Conservation (phyloP, 2,113 vertebrate genomes). For the Gasterosteus aculeatus region DNA sequence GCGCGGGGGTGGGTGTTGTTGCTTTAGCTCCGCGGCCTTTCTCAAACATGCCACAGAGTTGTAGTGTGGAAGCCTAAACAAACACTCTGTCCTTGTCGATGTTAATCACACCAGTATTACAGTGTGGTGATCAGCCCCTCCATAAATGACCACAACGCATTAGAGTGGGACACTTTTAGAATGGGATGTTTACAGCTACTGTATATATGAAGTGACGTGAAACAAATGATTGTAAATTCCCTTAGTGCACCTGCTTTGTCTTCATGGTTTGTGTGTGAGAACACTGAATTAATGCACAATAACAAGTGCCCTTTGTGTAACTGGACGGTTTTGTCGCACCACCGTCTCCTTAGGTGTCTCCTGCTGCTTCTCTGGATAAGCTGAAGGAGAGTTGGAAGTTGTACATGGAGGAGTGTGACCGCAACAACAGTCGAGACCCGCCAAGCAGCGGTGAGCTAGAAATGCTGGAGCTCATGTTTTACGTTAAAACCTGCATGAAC, state of each 20-base stretch:
- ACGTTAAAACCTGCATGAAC: background rate
- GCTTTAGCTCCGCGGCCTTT: conserved; percentile 3
- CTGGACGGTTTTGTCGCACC: background rate
- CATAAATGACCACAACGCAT: conserved; percentile 8
- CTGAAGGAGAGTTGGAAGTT: conserved; percentile 73
- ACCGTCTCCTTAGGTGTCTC: conserved; percentile 66
- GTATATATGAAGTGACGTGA: conserved; percentile 22
- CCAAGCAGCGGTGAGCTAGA: conserved; percentile 68
- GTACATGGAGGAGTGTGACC: conserved; percentile 78
- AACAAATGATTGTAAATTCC: conserved; percentile 31
- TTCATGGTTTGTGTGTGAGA: background rate
- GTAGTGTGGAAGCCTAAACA: conserved; percentile 34
- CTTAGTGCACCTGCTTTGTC: background rate
- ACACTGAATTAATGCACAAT: background rate
- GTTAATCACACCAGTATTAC: conserved; percentile 3
- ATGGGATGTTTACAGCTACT: conserved; percentile 38
- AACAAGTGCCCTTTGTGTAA: background rate
- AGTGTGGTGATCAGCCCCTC: background rate
- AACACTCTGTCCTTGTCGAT: conserved; percentile 1
- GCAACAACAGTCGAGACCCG: conserved; percentile 74
- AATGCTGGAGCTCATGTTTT: background rate
- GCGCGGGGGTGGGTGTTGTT: background rate
- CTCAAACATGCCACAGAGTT: conserved; percentile 35
- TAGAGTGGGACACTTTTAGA: background rate
- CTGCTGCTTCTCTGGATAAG: conserved; percentile 70